phyloP scores from a whole-genome alignment of 1,140 invertebrate species.

The Drosophila ironensis region DNA sequence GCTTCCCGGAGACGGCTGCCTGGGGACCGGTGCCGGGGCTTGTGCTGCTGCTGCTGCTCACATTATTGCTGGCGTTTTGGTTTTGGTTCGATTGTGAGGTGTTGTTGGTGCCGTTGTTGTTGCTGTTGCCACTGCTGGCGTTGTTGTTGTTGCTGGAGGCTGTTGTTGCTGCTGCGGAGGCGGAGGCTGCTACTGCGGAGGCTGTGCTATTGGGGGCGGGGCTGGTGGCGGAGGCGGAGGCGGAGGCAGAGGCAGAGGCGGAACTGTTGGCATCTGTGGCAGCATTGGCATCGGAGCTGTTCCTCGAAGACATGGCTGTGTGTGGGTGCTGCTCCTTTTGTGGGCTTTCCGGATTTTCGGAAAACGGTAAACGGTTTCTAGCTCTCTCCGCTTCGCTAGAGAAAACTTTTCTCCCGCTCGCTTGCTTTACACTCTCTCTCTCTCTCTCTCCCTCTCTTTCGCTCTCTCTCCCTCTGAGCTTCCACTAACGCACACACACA shows the following conservation, averaged over 20 bases:
- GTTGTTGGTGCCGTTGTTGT: conserved; percentile 28
- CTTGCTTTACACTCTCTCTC: conserved; percentile 10
- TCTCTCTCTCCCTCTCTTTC: conserved; percentile 16
- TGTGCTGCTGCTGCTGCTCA: too few species aligned
- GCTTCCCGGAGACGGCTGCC: conserved; percentile 43
- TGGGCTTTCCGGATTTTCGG: conserved; percentile 6
- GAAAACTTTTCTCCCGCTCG: conserved; percentile 23
- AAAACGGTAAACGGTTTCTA: conserved; percentile 10
- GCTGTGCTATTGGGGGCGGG: conserved; percentile 3
- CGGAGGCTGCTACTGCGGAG: conserved; percentile 25
- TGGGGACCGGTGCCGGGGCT: too few species aligned
- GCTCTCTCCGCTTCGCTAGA: too few species aligned
- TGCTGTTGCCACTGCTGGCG: conserved; percentile 10
- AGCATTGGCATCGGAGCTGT: conserved; percentile 28
- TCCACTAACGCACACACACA: conserved; percentile 28
- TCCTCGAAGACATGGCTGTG: conserved; percentile 79
- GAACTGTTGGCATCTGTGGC: conserved; percentile 52
- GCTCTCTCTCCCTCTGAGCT: conserved; percentile 18
- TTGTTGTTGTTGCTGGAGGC: not conserved
- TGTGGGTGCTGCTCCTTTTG: too few species aligned
- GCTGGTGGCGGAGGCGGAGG: not conserved
- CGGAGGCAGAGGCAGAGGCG: too few species aligned
- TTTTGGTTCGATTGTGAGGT: conserved; percentile 16
- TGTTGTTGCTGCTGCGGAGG: not conserved
- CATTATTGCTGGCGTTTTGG: conserved; percentile 35